A percentile compares a stretch with the other conserved stretches of the same genome.
phyloP scores from a whole-genome alignment of 92 coral and sea anemone genomes.

The Palythoa heliodiscus region DNA sequence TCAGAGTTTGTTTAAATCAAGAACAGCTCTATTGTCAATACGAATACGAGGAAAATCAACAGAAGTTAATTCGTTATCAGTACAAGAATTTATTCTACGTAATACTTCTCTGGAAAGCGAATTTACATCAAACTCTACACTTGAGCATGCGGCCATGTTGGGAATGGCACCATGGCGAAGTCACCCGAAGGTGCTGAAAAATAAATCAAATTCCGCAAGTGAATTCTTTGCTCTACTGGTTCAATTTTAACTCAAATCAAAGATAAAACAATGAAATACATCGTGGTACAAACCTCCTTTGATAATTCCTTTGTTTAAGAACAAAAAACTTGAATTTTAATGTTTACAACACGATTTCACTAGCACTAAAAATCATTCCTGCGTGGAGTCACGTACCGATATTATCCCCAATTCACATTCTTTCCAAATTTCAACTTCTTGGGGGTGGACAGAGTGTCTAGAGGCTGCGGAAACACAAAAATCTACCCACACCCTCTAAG shows the following conservation, averaged over 20 bases:
- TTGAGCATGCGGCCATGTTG: constrained; percentile 11
- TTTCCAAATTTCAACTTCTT: not conserved
- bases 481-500: no score
- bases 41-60: constrained; percentile 8
- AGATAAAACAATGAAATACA: constrained; percentile 5
- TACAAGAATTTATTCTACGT: constrained; percentile 6
- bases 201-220: constrained; percentile 15
- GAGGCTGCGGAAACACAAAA: not conserved
- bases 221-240: constrained; percentile 8
- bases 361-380: not conserved
- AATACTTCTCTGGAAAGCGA: constrained; percentile 25
- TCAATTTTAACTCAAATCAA: constrained; percentile 15
- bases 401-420: not conserved
- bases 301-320: constrained; percentile 15
- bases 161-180: constrained; percentile 2
- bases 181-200: constrained; percentile 1
- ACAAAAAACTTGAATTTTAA: not conserved
- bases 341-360: not conserved
- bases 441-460: not conserved
- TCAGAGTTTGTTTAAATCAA: constrained; percentile 5
- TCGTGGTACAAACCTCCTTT: constrained; percentile 16
- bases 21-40: constrained; percentile 24
- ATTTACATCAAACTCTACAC: constrained; percentile 3
- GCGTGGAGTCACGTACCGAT: not conserved
- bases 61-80: constrained; percentile 9